Conservation (phyloP, 2,888 invertebrate genomes). For the Drosophila aldrichi region DNA sequence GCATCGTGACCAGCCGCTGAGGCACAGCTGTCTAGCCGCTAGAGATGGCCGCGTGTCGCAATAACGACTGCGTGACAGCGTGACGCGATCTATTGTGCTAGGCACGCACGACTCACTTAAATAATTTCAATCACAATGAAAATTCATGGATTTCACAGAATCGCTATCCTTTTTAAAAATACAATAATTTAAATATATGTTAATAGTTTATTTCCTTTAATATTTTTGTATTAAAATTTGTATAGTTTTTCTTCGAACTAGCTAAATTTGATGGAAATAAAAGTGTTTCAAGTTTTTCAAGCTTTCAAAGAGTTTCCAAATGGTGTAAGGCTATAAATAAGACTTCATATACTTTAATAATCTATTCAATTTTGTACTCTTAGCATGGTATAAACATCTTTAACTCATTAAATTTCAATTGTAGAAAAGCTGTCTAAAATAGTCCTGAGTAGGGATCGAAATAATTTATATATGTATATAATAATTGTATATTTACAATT, state of each 20-base stretch:
- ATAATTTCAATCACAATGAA: too few species aligned
- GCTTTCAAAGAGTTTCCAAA: not conserved
- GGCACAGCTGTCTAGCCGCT: slow-evolving; percentile 12
- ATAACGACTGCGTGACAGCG: too few species aligned
- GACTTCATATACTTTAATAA: not conserved
- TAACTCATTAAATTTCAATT: not conserved
- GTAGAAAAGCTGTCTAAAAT: too few species aligned
- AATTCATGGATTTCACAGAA: not conserved
- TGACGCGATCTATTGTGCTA: too few species aligned
- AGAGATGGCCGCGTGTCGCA: slow-evolving; percentile 6
- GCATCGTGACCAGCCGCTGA: slow-evolving; percentile 52
- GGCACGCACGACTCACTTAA: not conserved
- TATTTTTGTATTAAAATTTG: not conserved
- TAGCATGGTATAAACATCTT: not conserved
- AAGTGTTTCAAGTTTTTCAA: not conserved
- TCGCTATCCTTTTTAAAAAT: not conserved
- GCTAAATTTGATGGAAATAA: not conserved
- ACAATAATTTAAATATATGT: not conserved
- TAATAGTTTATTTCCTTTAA: not conserved
- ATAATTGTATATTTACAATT: too few species aligned
- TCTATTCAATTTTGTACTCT: not conserved
- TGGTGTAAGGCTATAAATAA: not conserved
- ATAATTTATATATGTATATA: too few species aligned
- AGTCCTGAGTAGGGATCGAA: too few species aligned
- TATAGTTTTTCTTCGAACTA: not conserved